Evolutionary conservation across 2,888 invertebrate species (phyloP), one percentile per base, ranked within the genome.

Genomic region (Auanema freiburgensis): DNA sequence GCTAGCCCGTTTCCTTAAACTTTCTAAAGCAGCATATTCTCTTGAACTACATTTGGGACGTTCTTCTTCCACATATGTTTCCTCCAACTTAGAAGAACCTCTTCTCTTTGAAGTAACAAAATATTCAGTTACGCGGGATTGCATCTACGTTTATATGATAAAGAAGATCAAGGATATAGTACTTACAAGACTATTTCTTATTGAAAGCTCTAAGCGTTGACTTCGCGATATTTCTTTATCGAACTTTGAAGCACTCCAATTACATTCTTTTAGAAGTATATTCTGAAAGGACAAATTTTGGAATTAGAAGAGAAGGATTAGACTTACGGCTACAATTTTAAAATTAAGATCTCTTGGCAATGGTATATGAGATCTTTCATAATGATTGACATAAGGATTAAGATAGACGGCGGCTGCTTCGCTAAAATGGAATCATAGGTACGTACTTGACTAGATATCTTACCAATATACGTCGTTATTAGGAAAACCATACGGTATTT

Each of bases 341-440:
- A 33, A 33, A 33, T 33, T 33, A 5, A 33, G 33, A 33, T 33
- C 33, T 33, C 33, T 33, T 3, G 33, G 33, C 8, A 33, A 33
- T 33, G 33, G 33, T 33, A 33, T 33, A 33, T 8, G 3, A 33
- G 33, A 33, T 33, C 33, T 33, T 33, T 33, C 4, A 33, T 33
- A 40, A 12, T 56, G 23, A 16, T 44, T 58, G 0, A 70, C 64
- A 2, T 52, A 16, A 11, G 73, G 71, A 16, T 50, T 21, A n/a
- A 66, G 43, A 50, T 73, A 73, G 40, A 69, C 52, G 55, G 51
- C 59, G 24, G 70, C 57, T 5, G 73, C 73, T 23, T 67, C 65
- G n/a, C 68, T 69, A 55, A 25, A 57, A 44, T 23, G 24, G 40
- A 43, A 5, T 18, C 23, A 49, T 18, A 4, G 16, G 33, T 21